These are phyloP conservation scores for Myrmecobius fasciatus DNA, from an alignment of 2,113 vertebrate species.

Conservation along the genomic window DNA sequence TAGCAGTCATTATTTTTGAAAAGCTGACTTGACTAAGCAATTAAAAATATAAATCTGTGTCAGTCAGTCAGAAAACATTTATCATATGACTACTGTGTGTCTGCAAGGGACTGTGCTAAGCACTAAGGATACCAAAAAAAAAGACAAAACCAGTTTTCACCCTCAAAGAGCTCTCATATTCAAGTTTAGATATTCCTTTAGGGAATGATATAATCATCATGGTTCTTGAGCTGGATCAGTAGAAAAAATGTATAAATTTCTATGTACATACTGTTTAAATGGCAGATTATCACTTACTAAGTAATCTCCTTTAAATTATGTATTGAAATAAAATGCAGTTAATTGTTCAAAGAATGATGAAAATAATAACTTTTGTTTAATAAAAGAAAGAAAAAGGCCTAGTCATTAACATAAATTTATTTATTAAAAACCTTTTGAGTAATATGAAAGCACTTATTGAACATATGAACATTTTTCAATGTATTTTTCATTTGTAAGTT, in stretches of 20 bases:
- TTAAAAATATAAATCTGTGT: not conserved
- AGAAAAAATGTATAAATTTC: not conserved
- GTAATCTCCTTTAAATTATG: not conserved
- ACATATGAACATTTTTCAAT: not conserved
- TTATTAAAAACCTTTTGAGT: not conserved
- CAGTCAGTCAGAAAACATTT: not conserved
- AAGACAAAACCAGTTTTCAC: not conserved
- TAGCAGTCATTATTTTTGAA: not conserved
- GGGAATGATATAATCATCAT: not conserved
- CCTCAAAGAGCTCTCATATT: not conserved
- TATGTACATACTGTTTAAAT: not conserved
- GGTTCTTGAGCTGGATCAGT: not conserved
- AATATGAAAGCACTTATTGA: not conserved
- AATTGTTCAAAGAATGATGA: not conserved
- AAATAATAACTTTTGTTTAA: not conserved
- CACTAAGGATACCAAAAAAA: not conserved
- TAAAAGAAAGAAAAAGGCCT: not conserved
- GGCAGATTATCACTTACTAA: not conserved
- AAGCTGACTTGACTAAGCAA: not conserved
- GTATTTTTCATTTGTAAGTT: not conserved
- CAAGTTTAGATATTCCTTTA: not conserved
- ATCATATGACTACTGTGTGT: not conserved
- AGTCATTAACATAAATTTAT: not conserved
- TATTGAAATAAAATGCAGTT: not conserved
- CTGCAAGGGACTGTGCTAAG: not conserved